Conservation (phyloP, 2,888 invertebrate genomes). For the Hydrotaea diabolus region DNA sequence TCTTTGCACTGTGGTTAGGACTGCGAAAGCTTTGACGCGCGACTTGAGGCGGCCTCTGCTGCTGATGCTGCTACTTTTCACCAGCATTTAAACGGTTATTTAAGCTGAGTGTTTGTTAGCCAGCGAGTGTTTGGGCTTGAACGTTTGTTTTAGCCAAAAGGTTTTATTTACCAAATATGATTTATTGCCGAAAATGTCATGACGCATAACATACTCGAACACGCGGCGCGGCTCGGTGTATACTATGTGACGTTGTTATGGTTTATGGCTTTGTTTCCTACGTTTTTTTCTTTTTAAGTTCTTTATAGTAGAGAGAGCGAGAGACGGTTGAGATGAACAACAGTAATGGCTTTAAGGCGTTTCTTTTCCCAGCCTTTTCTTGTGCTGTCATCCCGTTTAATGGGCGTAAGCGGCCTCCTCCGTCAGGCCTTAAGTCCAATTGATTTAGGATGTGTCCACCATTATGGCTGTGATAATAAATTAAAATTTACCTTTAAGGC, state of each 20-base stretch:
- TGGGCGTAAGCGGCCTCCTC: not conserved
- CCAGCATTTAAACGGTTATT: slow-evolving; percentile 61
- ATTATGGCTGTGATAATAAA: slow-evolving; percentile 2
- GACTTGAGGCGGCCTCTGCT: slow-evolving; percentile 34
- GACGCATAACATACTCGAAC: slow-evolving; percentile 59
- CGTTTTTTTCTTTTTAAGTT: too few relatives aligned
- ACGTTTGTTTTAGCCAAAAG: slow-evolving; percentile 50
- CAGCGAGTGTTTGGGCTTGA: slow-evolving; percentile 14
- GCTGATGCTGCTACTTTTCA: not conserved
- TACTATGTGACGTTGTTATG: not conserved
- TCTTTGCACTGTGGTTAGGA: not conserved
- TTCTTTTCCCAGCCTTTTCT: slow-evolving; percentile 4
- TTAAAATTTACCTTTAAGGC: slow-evolving; percentile 5
- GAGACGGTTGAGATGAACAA: not conserved
- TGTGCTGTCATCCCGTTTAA: too few relatives aligned
- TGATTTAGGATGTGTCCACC: slow-evolving; percentile 33
- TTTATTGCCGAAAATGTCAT: slow-evolving; percentile 65
- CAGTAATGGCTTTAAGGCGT: slow-evolving; percentile 30
- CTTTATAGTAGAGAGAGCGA: too few relatives aligned
- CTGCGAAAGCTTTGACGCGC: not conserved
- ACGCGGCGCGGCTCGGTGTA: not conserved
- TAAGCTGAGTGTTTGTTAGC: slow-evolving; percentile 48
- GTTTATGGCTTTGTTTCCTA: not conserved
- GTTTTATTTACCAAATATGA: slow-evolving; percentile 66
- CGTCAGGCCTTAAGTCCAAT: not conserved